Conservation (phyloP, 92 coral and sea anemone genomes). For the Phenganax subtilis region DNA sequence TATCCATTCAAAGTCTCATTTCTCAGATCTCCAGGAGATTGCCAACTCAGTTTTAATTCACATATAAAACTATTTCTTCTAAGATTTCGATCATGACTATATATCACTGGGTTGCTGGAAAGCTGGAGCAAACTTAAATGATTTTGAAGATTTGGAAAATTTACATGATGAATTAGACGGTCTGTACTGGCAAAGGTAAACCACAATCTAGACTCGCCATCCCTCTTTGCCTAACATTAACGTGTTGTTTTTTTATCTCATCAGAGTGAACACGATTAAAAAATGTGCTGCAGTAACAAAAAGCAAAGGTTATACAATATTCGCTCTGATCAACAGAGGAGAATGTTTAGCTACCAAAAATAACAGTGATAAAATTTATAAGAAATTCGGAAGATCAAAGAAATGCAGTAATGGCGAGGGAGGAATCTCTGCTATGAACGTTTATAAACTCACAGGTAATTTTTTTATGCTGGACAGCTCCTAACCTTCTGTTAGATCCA, state of each 20-base stretch:
- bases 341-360: conserved; percentile 66
- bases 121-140: conserved; percentile 34
- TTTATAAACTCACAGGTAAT: conserved; percentile 74
- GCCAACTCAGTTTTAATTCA: background rate
- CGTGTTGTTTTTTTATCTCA: background rate
- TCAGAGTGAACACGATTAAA: conserved; percentile 63
- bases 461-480: background rate
- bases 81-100: conserved; percentile 54
- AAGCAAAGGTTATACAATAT: conserved; percentile 47
- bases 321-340: conserved; percentile 82
- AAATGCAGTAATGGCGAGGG: conserved; percentile 78
- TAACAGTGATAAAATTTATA: conserved; percentile 30
- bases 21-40: no score
- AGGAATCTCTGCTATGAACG: conserved; percentile 63
- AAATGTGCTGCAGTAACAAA: conserved; percentile 78
- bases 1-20: no score
- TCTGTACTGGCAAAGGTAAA: conserved; percentile 84
- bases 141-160: conserved; percentile 60
- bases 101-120: conserved; percentile 81
- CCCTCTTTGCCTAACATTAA: background rate
- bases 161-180: conserved; percentile 78
- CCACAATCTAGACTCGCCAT: background rate
- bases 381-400: conserved; percentile 51
- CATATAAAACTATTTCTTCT: background rate
- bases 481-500: no score